Evolutionary conservation across 2,113 vertebrate genomes (phyloP).

Genomic region (Helogale parvula): DNA sequence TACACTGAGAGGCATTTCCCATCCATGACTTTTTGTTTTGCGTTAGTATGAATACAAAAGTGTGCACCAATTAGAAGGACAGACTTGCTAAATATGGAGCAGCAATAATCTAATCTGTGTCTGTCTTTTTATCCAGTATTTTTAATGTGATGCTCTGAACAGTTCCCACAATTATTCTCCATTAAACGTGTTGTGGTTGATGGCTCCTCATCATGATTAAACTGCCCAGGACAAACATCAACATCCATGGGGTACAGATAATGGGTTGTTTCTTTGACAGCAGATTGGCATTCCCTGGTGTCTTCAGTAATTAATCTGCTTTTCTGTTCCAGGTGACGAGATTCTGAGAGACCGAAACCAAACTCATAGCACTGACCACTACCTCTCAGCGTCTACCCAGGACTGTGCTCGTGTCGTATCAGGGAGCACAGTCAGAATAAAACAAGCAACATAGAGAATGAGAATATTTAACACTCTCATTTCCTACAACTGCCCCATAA

Average conservation of each 20-base stretch:
- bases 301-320: background rate
- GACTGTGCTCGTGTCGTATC: rapidly evolving
- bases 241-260: background rate
- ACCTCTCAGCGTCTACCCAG: background rate
- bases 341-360: background rate
- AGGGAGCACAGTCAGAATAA: background rate
- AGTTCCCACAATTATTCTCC: background rate
- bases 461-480: background rate
- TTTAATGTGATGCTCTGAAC: background rate
- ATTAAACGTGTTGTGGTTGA: background rate
- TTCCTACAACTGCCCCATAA: background rate
- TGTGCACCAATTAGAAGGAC: background rate
- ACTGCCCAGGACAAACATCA: background rate
- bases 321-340: background rate
- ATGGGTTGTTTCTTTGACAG: background rate
- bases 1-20: background rate
- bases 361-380: too few species aligned
- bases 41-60: background rate
- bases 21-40: background rate
- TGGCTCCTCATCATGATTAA: background rate
- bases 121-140: background rate
- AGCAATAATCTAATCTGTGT: background rate
- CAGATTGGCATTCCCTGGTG: too few species aligned
- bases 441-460: background rate
- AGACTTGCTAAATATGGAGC: background rate